Base-by-base conservation (phyloP, 2,113 vertebrate genomes). In the Cynoglossus semilaevis region DNA sequence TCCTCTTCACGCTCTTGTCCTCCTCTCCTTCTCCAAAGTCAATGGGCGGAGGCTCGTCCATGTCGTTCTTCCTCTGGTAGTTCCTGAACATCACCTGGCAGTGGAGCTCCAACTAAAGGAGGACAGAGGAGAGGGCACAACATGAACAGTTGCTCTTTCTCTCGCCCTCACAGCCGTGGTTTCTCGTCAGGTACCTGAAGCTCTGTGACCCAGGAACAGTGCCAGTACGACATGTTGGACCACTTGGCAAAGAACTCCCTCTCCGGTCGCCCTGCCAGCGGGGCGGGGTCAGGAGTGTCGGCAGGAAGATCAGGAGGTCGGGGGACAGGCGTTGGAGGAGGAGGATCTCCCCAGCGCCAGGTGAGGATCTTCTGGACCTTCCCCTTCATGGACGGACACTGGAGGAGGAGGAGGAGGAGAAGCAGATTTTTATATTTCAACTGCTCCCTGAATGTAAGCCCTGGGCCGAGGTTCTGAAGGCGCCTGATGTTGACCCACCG, bases 61-160 rank as follows among this genome's bases (percentile, higher is more conserved):
- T 99, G 79, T 99, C 97, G 40, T 96, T 99, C 83, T 99, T 99
- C 42, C 97, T 93, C 81, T 98, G 97, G 75, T 98, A 99, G 88
- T 98, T 99, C 50, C 97, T 91, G 79, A 98, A 98, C 97, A 98
- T 97, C 67, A 98, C 97, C 80, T 98, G 96, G 66, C 96, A 98
- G 67, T 98, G 93, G 59, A 99, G 90, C 86, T 99, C 97, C 88
- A 99, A 71, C 97, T 99, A 58, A 1, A 64, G 11, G 14, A 10
- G 37, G 8, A 2, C 22, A 6, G n/a, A 42, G 35, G 16, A 8
- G 3, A 9, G 0, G 4, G 7, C 22, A 29, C 6, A 6, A 29
- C 22, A 29, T 29, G 22, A 29, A 6, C 22, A 6, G 22, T 2
- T 2, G 22, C 3, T 29, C 22, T 29, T 29, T 29, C 22, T 29